Percentiles rank a stretch among this genome's conserved stretches.
phyloP scores from a whole-genome alignment of 2,888 invertebrate species.

The Drosophila paracracens region DNA sequence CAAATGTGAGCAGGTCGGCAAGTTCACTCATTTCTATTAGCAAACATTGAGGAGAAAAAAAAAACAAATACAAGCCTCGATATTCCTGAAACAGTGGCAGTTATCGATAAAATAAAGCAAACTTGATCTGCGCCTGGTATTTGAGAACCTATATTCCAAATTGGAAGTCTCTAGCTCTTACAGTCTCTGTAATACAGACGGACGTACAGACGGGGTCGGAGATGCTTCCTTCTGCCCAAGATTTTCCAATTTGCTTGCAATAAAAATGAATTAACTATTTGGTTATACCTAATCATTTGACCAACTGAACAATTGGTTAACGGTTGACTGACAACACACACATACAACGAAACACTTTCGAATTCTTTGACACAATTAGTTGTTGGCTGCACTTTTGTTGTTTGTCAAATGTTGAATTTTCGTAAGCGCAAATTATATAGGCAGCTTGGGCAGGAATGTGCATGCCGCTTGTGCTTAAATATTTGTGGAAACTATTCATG shows the following conservation, averaged over 20 bases:
- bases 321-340: constrained; percentile 11
- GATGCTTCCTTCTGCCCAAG: neutral
- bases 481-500: constrained; percentile 69
- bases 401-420: constrained; percentile 30
- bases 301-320: neutral
- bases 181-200: no score
- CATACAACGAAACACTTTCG: neutral
- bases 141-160: no score
- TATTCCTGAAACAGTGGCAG: no score
- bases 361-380: constrained; percentile 49
- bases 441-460: constrained; percentile 25
- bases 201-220: no score
- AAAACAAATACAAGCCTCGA: no score
- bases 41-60: no score
- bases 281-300: neutral
- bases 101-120: no score
- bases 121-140: no score
- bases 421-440: constrained; percentile 4
- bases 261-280: neutral
- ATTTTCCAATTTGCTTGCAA: neutral
- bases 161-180: no score
- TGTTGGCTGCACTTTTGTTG: constrained; percentile 28
- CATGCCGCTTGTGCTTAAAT: constrained; percentile 50
- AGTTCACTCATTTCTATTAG: no score
- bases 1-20: no score